These are phyloP conservation scores for Parazoanthus swiftii DNA, from an alignment of 92 coral and sea anemone species.

Conservation along the genomic window DNA sequence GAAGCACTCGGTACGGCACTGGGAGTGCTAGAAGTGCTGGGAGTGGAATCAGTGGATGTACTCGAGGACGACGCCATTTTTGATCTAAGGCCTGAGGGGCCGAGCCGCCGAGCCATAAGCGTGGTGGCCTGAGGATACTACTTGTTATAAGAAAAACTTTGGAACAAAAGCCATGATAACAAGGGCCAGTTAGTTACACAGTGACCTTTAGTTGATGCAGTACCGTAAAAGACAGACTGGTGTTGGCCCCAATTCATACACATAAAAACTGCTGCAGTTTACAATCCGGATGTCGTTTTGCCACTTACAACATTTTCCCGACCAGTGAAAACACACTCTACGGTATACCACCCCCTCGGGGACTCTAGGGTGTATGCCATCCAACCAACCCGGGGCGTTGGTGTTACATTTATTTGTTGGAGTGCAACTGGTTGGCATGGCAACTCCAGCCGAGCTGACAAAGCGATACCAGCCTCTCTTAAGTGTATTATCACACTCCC, in stretches of 20 bases:
- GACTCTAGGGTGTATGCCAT: background rate
- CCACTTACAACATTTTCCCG: background rate
- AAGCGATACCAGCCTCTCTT: background rate
- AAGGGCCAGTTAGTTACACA: background rate
- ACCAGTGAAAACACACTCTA: constrained; percentile 26
- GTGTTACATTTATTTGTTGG: background rate
- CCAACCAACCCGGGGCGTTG: constrained; percentile 1
- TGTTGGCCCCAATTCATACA: constrained; percentile 16
- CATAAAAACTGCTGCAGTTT: constrained; percentile 8
- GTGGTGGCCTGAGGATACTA: too few species aligned
- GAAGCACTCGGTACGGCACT: constrained; percentile 55
- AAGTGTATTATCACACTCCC: background rate
- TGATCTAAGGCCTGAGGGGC: constrained; percentile 42
- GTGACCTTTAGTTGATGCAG: background rate
- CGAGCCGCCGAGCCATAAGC: too few species aligned
- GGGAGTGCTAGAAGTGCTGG: constrained; percentile 39
- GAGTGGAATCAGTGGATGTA: constrained; percentile 31
- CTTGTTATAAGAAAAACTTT: too few species aligned
- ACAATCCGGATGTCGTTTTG: background rate
- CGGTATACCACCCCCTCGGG: background rate
- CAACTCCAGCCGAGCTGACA: background rate
- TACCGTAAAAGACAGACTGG: background rate
- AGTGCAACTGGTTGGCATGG: background rate
- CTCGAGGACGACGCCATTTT: constrained; percentile 51
- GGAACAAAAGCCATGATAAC: too few species aligned